These are phyloP conservation scores for Takifugu bimaculatus DNA, from an alignment of 2,113 vertebrate genomes.

Conservation along the genomic window DNA sequence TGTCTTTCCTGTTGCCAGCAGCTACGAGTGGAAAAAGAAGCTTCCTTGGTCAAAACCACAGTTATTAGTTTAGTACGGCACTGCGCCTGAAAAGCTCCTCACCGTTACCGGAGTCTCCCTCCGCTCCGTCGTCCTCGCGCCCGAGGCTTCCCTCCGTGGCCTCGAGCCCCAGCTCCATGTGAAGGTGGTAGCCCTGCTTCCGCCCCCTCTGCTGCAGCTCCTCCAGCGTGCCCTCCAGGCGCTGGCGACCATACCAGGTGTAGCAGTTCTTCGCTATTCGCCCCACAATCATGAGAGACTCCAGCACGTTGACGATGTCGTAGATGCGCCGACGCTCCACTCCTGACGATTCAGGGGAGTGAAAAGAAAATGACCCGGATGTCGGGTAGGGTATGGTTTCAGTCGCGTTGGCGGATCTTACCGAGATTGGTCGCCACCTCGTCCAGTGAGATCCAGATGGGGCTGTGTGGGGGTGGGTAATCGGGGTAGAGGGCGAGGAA, in stretches of 20 bases:
- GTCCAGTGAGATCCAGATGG: constrained; percentile 90
- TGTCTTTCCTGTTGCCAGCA: constrained; percentile 89
- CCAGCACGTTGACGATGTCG: constrained; percentile 91
- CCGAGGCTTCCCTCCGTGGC: constrained; percentile 53
- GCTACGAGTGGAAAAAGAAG: constrained; percentile 48
- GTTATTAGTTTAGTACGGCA: not conserved
- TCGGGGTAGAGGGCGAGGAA: constrained; percentile 93
- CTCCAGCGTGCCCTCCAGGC: constrained; percentile 80
- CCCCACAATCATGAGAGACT: constrained; percentile 87
- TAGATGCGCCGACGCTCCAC: constrained; percentile 93
- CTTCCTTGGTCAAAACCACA: no score
- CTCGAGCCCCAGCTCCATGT: constrained; percentile 75
- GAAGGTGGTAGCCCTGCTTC: constrained; percentile 83
- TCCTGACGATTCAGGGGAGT: constrained; percentile 61
- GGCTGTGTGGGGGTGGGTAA: constrained; percentile 80
- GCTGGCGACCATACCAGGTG: constrained; percentile 84
- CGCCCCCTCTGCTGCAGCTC: constrained; percentile 79
- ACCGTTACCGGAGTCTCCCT: constrained; percentile 75
- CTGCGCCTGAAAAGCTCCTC: constrained; percentile 25
- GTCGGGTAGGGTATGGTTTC: not conserved
- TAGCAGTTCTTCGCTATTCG: constrained; percentile 95
- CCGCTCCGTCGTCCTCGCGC: constrained; percentile 57
- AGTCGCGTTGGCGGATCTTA: constrained; percentile 53
- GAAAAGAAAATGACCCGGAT: not conserved
- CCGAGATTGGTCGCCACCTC: constrained; percentile 88